These are phyloP conservation scores for Malacoraja senta DNA, from an alignment of 2,797 vertebrate species.

Conservation along the genomic window DNA sequence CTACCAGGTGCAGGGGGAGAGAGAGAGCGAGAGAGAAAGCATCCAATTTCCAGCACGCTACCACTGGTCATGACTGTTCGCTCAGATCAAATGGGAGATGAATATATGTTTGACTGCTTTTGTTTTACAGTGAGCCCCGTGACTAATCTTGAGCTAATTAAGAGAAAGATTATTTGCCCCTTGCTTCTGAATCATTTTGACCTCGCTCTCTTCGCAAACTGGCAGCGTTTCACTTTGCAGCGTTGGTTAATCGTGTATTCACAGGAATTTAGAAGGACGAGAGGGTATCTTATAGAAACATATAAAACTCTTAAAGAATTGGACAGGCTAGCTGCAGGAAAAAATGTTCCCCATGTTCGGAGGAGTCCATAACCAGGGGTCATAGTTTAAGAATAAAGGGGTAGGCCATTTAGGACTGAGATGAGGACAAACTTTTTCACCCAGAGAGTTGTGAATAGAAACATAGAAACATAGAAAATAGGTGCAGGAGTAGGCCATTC, in stretches of 20 bases:
- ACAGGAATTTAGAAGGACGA: no score
- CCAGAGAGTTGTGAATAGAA: no score
- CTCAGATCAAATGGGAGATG: conserved; percentile 70
- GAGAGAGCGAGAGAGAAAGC: conserved; percentile 44
- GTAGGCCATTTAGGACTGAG: no score
- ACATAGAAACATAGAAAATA: no score
- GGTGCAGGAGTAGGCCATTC: no score
- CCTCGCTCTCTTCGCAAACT: conserved; percentile 31
- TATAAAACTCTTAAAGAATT: no score
- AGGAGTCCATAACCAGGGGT: no score
- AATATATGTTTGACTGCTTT: conserved; percentile 54
- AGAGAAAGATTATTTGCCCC: conserved; percentile 52
- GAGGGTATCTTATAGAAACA: no score
- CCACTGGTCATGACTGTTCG: conserved; percentile 60
- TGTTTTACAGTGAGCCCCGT: conserved; percentile 61
- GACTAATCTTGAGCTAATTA: conserved; percentile 64
- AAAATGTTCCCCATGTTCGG: no score
- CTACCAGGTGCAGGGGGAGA: conserved; percentile 72
- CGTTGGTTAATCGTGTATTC: not conserved
- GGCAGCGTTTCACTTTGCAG: conserved; percentile 12
- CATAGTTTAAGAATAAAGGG: no score
- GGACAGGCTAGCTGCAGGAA: no score
- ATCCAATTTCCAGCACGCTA: conserved; percentile 53
- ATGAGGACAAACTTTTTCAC: no score
- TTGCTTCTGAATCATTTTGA: conserved; percentile 37